phyloP scores from a whole-genome alignment of 2,888 invertebrate genomes.

The Cephus rjabovi region DNA sequence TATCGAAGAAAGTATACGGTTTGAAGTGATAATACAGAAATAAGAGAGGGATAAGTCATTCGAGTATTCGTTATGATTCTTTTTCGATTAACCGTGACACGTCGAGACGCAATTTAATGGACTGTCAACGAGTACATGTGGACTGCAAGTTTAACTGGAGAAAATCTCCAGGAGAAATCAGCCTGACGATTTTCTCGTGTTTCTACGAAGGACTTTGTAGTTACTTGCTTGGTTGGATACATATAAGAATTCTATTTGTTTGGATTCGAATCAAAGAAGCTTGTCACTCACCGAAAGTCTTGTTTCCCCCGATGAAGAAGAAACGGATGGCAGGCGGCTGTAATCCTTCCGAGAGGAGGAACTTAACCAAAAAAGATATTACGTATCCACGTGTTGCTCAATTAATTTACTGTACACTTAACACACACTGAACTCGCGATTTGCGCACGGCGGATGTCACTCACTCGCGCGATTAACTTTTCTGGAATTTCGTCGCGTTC shows the following conservation, averaged over 20 bases:
- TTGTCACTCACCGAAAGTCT: conserved; percentile 46
- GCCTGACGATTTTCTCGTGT: background rate
- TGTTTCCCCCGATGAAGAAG: conserved; percentile 33
- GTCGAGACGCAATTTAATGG: background rate
- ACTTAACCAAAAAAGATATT: conserved; percentile 35
- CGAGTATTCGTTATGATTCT: background rate
- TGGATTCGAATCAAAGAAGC: background rate
- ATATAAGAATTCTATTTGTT: background rate
- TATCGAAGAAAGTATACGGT: background rate
- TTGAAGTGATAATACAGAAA: background rate
- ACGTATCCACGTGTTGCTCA: conserved; percentile 42
- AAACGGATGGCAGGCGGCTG: conserved; percentile 22
- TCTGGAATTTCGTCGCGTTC: conserved; percentile 46
- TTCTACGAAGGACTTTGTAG: background rate
- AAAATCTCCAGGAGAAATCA: background rate
- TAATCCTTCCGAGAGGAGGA: conserved; percentile 37
- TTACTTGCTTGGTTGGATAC: background rate
- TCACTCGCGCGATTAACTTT: conserved; percentile 34
- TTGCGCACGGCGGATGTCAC: conserved; percentile 39
- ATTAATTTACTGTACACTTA: conserved; percentile 38
- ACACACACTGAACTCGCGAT: conserved; percentile 39
- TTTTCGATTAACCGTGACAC: background rate
- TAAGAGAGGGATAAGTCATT: background rate
- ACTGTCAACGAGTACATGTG: background rate
- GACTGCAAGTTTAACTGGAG: background rate